phyloP scores from a whole-genome alignment of 2,888 invertebrate species.

The Allacma fusca region DNA sequence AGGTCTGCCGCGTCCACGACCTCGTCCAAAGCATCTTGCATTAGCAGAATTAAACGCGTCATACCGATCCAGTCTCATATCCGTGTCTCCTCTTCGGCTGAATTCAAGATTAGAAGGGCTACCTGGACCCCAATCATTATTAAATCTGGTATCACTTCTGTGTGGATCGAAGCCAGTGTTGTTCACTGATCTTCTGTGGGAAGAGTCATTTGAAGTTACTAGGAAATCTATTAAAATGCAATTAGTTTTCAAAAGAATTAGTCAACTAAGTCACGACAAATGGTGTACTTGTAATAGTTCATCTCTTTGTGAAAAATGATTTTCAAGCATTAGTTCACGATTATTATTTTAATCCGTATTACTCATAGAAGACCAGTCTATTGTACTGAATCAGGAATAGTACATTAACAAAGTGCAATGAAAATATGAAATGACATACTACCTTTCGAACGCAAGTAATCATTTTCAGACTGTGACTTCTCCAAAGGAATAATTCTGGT shows the following conservation, averaged over 20 bases:
- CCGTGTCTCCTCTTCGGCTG: slow-evolving; percentile 39
- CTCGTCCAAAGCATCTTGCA: slow-evolving; percentile 21
- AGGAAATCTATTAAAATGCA: background rate
- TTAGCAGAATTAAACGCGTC: background rate
- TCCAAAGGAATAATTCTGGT: slow-evolving; percentile 42
- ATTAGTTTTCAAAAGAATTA: no score
- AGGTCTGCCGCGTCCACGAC: slow-evolving; percentile 7
- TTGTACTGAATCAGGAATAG: no score
- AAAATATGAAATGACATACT: background rate
- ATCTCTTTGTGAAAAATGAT: no score
- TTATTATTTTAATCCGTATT: no score
- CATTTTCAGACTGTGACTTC: slow-evolving; percentile 8
- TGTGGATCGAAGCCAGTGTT: background rate
- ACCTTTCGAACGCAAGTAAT: slow-evolving; percentile 7
- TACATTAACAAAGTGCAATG: no score
- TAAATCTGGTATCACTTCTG: background rate
- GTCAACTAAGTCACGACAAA: no score
- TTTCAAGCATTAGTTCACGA: no score
- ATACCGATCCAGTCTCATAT: slow-evolving; percentile 35
- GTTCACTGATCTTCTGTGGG: background rate
- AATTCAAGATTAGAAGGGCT: background rate
- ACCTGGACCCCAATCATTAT: slow-evolving; percentile 18
- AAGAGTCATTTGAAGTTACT: background rate
- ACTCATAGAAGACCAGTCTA: no score
- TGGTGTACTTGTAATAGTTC: no score